These are phyloP conservation scores for Galeopsomyia nigrocyanea DNA, from an alignment of 2,888 invertebrate genomes.

Conservation along the genomic window DNA sequence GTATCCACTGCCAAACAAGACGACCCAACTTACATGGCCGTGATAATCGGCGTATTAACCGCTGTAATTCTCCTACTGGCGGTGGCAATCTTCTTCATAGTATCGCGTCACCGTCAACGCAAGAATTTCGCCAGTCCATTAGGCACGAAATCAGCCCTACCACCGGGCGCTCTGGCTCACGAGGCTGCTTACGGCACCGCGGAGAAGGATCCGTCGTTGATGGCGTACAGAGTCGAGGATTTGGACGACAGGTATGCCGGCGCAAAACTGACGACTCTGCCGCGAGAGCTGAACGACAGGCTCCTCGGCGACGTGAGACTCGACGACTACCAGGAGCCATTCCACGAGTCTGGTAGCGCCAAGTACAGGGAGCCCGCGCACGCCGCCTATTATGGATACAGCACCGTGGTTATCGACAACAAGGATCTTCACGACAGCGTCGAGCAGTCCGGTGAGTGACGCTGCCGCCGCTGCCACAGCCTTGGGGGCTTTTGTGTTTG, in stretches of 20 bases:
- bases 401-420: constrained; percentile 68
- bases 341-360: constrained; percentile 60
- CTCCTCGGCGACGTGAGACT: constrained; percentile 66
- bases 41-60: constrained; percentile 72
- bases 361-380: constrained; percentile 66
- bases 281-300: constrained; percentile 66
- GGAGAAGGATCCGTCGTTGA: constrained; percentile 71
- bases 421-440: constrained; percentile 68
- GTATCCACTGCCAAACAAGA: constrained; percentile 70
- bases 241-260: constrained; percentile 72
- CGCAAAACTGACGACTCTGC: constrained; percentile 64
- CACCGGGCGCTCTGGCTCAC: constrained; percentile 68
- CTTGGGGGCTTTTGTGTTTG: constrained; percentile 25
- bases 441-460: constrained; percentile 65
- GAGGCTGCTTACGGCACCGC: constrained; percentile 72
- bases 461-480: constrained; percentile 7
- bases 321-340: constrained; percentile 68
- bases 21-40: constrained; percentile 72
- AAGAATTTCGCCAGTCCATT: constrained; percentile 71
- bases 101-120: constrained; percentile 70
- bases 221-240: constrained; percentile 73
- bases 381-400: constrained; percentile 67
- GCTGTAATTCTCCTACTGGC: constrained; percentile 73
- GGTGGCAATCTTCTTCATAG: constrained; percentile 72
- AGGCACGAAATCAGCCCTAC: constrained; percentile 68